Conservation (phyloP, 30 jellyfish, hydroid and myxozoan species). For the Hydra vulgaris region DNA sequence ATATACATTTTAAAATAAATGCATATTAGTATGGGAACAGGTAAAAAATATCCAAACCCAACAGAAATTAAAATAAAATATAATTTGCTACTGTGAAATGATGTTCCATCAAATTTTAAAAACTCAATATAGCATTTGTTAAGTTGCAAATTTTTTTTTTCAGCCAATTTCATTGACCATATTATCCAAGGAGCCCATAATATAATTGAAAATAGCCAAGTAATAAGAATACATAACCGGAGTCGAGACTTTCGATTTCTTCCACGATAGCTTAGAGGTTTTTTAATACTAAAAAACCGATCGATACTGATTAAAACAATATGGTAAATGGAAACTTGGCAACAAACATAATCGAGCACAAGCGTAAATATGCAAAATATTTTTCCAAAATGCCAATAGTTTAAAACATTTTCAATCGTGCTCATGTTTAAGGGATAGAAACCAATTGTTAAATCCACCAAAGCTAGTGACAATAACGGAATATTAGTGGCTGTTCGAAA, state of each 20-base stretch:
- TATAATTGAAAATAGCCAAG: not conserved
- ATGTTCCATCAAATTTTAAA: not conserved
- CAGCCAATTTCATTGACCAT: not conserved
- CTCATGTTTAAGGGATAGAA: not conserved
- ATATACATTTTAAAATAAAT: not conserved
- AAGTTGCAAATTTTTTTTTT: no score
- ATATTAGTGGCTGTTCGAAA: not conserved
- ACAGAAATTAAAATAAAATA: not conserved
- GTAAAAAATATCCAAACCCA: not conserved
- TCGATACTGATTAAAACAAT: not conserved
- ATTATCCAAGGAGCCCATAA: not conserved
- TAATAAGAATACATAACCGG: not conserved
- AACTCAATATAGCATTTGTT: not conserved
- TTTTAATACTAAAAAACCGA: not conserved
- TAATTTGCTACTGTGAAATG: not conserved
- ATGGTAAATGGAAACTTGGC: not conserved
- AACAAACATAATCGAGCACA: not conserved
- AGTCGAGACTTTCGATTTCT: not conserved
- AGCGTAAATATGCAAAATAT: not conserved
- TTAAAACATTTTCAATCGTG: not conserved
- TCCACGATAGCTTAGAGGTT: not conserved
- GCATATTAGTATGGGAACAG: not conserved
- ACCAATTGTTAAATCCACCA: not conserved
- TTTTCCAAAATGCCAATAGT: not conserved
- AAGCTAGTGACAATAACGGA: not conserved